Base-by-base conservation (phyloP, 2,888 invertebrate genomes). In the Drosophila cognata region DNA sequence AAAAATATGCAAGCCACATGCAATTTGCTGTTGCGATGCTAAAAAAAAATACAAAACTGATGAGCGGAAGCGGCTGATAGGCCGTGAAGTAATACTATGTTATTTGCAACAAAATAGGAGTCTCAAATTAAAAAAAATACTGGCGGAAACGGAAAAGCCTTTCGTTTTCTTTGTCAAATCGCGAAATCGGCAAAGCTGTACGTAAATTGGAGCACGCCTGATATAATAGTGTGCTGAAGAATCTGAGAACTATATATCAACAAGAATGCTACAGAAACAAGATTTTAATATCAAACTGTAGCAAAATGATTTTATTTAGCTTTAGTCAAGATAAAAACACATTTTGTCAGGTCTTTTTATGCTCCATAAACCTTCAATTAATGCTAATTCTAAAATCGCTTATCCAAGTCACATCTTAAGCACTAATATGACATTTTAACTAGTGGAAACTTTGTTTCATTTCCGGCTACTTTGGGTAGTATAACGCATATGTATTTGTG, bases 41-140 rank as follows among this genome's bases (percentile, higher is more conserved):
- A 80, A 81, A 82, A 72, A 38, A 51, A 8, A 7, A 2, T 8
- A 59, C 11, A 28, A 35, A 57, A 33, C 33, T 75, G 65, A 77
- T 69, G 77, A 84, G 65, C 82, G 81, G 79, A 83, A 79, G 74
- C 81, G 69, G 79, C 77, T 82, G 77, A 81, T 73, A 68, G 61
- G 50, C 52, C 57, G 56, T 48, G 46, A 79, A 79, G 57, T 53
- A 29, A 28, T 65, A 41, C 35, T 8, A 11, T 36, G 29, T 21
- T 10, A 21, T 10, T n/a, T 33, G 53, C n/a, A 35, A 21, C 7
- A 7, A 16, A 33, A 16, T 16, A 10, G 16, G 16, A 55, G 10
- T 1, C 11, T 0, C 18, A 57, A 29, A 6, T 31, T 16, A 7
- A 7, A 6, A 10, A 57, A 13, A 3, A 16, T 13, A 31, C 5